Evolutionary conservation across 2,797 vertebrate genomes (phyloP).

Genomic region (Brachyalestes nurse): DNA sequence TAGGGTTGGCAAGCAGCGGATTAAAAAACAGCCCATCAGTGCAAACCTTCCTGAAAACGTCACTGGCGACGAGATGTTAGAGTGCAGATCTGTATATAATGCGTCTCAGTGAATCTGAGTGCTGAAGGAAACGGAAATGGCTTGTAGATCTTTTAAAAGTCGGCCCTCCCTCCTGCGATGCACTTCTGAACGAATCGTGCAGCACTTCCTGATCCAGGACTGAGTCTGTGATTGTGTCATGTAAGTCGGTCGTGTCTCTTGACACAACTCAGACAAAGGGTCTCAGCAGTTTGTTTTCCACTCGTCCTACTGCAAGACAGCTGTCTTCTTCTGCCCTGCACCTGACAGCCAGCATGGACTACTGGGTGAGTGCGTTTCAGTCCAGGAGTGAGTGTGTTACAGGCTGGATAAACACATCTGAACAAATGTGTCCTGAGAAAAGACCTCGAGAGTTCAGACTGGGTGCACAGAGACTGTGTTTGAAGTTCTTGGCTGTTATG

Average conservation of each 20-base stretch:
- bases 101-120: rapidly evolving
- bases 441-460: background rate
- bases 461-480: too few species aligned
- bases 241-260: constrained; percentile 63
- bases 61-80: constrained; percentile 1
- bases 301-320: background rate
- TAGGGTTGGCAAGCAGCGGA: too few species aligned
- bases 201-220: constrained; percentile 71
- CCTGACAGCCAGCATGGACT: constrained; percentile 73
- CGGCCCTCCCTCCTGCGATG: background rate
- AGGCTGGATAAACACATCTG: background rate
- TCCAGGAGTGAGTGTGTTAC: constrained; percentile 29
- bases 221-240: constrained; percentile 67
- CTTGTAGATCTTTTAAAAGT: constrained; percentile 54
- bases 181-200: constrained; percentile 32
- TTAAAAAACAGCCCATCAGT: too few species aligned
- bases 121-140: background rate
- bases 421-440: background rate
- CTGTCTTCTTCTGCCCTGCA: constrained; percentile 41
- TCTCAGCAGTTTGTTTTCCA: constrained; percentile 21
- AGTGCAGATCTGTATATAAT: constrained; percentile 46
- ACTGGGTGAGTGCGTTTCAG: constrained; percentile 72
- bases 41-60: constrained; percentile 37
- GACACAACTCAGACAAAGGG: constrained; percentile 48
- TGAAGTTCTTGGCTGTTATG: background rate